These are phyloP conservation scores for Hylomyscus alleni DNA, from an alignment of 2,797 vertebrate species.

Conservation along the genomic window DNA sequence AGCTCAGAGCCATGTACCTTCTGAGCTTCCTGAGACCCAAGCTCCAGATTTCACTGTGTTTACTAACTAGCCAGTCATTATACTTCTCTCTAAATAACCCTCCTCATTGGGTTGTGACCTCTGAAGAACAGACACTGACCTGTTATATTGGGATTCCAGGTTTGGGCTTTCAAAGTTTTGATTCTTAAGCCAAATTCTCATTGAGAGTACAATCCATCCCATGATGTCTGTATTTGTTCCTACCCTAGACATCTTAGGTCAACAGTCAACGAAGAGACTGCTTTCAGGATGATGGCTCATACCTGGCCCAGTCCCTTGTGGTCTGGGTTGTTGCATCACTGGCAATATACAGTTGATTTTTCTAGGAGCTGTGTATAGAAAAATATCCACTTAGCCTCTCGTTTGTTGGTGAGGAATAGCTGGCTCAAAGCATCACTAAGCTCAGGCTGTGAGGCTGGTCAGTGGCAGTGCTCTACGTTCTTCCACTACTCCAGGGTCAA, in stretches of 20 bases:
- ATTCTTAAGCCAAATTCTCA: not conserved
- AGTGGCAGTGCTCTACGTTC: not conserved
- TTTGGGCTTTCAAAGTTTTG: conserved; percentile 8
- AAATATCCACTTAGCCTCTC: not conserved
- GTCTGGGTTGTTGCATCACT: not conserved
- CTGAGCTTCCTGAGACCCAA: not conserved
- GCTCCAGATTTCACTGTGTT: not conserved
- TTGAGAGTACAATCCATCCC: not conserved
- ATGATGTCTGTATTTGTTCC: not conserved
- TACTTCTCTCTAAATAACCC: not conserved
- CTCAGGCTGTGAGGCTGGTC: not conserved
- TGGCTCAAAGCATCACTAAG: conserved; percentile 6
- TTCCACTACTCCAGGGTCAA: not conserved
- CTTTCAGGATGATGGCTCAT: not conserved
- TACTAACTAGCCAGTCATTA: not conserved
- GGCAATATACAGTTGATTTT: not conserved
- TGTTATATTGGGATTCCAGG: not conserved
- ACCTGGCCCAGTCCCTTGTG: not conserved
- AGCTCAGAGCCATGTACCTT: not conserved
- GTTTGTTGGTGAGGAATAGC: not conserved
- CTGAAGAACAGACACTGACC: not conserved
- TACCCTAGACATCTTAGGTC: not conserved
- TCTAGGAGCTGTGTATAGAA: not conserved
- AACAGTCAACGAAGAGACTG: not conserved
- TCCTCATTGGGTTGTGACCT: not conserved